A percentile compares a stretch with the other conserved stretches of the same genome.
Conservation (phyloP, 2,888 invertebrate species). For the Anaspis maculata region DNA sequence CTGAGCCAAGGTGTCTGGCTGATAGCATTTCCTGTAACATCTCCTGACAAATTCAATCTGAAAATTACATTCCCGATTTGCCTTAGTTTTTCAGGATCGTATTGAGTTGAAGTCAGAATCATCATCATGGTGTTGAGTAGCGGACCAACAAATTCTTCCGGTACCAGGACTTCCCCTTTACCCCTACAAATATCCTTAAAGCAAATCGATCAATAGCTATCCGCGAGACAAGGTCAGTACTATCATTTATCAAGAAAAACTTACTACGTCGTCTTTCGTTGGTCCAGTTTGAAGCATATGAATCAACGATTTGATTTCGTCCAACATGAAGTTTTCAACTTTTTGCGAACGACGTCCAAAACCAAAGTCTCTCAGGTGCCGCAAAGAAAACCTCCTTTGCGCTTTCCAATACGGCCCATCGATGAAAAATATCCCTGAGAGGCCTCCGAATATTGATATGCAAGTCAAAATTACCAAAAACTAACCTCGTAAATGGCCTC, state of each 20-base stretch:
- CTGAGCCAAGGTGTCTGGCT: conserved; percentile 54
- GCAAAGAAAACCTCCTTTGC: conserved; percentile 57
- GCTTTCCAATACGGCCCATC: conserved; percentile 57
- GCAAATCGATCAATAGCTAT: no score
- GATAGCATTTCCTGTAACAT: conserved; percentile 53
- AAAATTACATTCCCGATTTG: conserved; percentile 41
- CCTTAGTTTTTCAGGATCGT: conserved; percentile 46
- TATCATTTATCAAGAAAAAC: no score
- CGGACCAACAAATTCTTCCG: conserved; percentile 48
- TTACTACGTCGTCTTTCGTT: conserved; percentile 18
- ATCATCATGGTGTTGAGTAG: conserved; percentile 51
- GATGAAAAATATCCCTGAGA: conserved; percentile 60
- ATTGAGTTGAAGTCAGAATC: conserved; percentile 46
- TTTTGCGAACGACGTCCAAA: conserved; percentile 54
- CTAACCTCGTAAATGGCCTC: conserved; percentile 49
- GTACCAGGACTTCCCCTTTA: conserved; percentile 37
- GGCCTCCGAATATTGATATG: no score
- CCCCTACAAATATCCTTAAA: conserved; percentile 18
- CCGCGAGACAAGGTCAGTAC: no score
- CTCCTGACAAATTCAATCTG: conserved; percentile 49
- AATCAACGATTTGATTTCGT: conserved; percentile 43
- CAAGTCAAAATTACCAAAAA: no score
- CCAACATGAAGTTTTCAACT: conserved; percentile 45
- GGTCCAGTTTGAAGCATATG: conserved; percentile 45
- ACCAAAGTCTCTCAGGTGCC: conserved; percentile 59